Percentiles rank a stretch among this genome's conserved stretches.
Evolutionary conservation across 1,140 invertebrate genomes (phyloP).

Genomic region (Elymnias hypermnestra): DNA sequence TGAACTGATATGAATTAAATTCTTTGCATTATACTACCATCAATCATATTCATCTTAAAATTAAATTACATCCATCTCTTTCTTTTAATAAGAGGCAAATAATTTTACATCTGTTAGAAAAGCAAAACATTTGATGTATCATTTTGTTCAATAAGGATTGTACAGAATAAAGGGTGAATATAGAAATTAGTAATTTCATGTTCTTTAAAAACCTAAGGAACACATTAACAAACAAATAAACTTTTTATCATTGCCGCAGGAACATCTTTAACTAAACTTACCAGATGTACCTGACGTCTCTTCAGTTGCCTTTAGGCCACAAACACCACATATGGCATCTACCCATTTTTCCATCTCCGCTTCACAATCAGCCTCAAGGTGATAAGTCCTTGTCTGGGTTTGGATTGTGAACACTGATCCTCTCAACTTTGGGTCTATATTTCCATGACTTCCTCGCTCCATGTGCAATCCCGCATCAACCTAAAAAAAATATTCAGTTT

Average conservation of each 20-base stretch:
- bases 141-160: background rate
- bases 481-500: constrained; percentile 62
- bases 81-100: too few species aligned
- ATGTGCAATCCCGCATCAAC: constrained; percentile 91
- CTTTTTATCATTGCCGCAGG: too few species aligned
- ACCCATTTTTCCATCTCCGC: constrained; percentile 97
- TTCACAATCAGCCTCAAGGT: constrained; percentile 93
- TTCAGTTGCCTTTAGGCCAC: constrained; percentile 89
- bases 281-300: constrained; percentile 55
- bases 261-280: too few species aligned
- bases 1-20: too few species aligned
- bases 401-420: constrained; percentile 92
- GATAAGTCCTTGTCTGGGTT: constrained; percentile 92
- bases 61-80: too few species aligned
- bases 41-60: too few species aligned
- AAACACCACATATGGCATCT: constrained; percentile 93
- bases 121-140: too few species aligned
- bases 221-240: too few species aligned
- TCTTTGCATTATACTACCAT: too few species aligned
- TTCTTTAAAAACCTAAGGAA: too few species aligned
- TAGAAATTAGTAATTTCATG: too few species aligned
- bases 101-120: too few species aligned
- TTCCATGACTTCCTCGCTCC: constrained; percentile 84
- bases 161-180: background rate
- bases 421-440: constrained; percentile 78